phyloP scores from a whole-genome alignment of 2,797 vertebrate species.

The Oophaga sylvatica region DNA sequence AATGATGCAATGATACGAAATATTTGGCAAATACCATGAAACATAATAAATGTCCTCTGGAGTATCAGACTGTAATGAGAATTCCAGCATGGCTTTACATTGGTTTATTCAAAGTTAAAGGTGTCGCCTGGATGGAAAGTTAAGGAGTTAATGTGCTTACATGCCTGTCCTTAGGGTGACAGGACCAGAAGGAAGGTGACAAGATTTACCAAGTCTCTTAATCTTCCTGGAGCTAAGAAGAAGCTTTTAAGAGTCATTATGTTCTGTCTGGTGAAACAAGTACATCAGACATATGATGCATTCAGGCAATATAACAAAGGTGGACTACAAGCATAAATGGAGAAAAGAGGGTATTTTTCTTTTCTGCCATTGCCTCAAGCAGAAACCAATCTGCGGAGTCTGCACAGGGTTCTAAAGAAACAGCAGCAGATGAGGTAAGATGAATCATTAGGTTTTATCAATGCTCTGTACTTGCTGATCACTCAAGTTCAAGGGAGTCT shows the following conservation, averaged over 20 bases:
- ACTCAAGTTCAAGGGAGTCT: too few species aligned
- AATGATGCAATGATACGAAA: too few species aligned
- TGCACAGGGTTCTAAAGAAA: background rate
- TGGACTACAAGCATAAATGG: background rate
- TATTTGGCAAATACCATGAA: too few species aligned
- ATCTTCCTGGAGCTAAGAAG: slow-evolving; percentile 30
- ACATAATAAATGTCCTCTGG: too few species aligned
- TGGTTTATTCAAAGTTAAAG: background rate
- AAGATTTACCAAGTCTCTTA: slow-evolving; percentile 31
- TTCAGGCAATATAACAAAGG: background rate
- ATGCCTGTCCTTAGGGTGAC: slow-evolving; percentile 21
- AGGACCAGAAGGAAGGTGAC: slow-evolving; percentile 41
- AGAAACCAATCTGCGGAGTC: background rate
- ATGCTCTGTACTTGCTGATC: too few species aligned
- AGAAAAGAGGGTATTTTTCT: background rate
- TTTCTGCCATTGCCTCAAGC: background rate
- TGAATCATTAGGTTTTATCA: background rate
- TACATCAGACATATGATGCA: background rate
- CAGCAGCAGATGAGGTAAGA: slow-evolving; percentile 16
- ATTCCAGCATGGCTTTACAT: too few species aligned
- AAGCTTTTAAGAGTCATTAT: background rate
- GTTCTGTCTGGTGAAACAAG: background rate
- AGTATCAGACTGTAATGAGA: too few species aligned
- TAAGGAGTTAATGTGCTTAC: slow-evolving; percentile 3
- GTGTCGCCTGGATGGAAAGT: background rate